A percentile compares a stretch with the other conserved stretches of the same genome.
These are phyloP conservation scores for Procambarus clarkii DNA, from an alignment of 1,140 invertebrate species.

Conservation along the genomic window DNA sequence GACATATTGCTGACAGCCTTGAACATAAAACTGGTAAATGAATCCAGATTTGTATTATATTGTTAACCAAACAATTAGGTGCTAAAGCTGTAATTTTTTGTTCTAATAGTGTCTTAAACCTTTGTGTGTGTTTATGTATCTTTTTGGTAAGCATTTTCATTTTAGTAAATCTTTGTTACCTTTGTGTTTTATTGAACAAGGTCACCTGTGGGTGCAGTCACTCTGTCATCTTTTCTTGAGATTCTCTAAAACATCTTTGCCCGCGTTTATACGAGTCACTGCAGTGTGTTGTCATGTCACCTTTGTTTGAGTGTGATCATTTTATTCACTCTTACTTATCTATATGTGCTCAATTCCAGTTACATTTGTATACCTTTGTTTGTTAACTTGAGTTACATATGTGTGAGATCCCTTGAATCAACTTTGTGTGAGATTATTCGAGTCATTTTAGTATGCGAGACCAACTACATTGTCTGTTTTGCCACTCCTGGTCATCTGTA, in stretches of 20 bases:
- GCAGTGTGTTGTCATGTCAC: background rate
- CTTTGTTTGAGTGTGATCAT: background rate
- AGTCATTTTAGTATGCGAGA: background rate
- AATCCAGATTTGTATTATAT: background rate
- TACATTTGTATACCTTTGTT: background rate
- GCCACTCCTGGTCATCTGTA: slow-evolving; percentile 21
- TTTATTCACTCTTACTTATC: background rate
- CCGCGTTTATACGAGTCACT: slow-evolving; percentile 21
- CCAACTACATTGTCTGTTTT: background rate
- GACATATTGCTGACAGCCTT: too few species aligned
- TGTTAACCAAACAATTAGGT: background rate
- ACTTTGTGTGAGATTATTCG: too few species aligned
- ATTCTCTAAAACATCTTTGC: background rate
- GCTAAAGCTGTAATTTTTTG: background rate
- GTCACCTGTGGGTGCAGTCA: slow-evolving; percentile 7
- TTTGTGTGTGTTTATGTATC: background rate
- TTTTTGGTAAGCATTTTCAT: background rate
- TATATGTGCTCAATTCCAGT: background rate
- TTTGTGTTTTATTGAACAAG: background rate
- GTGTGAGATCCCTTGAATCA: background rate
- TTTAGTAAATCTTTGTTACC: background rate
- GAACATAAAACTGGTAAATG: too few species aligned
- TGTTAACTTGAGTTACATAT: background rate
- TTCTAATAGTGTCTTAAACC: background rate
- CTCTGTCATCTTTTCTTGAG: slow-evolving; percentile 3